Percentiles rank a stretch among this genome's conserved stretches.
Conservation (phyloP, 2,888 invertebrate species). For the Pasiphila rectangulata region DNA sequence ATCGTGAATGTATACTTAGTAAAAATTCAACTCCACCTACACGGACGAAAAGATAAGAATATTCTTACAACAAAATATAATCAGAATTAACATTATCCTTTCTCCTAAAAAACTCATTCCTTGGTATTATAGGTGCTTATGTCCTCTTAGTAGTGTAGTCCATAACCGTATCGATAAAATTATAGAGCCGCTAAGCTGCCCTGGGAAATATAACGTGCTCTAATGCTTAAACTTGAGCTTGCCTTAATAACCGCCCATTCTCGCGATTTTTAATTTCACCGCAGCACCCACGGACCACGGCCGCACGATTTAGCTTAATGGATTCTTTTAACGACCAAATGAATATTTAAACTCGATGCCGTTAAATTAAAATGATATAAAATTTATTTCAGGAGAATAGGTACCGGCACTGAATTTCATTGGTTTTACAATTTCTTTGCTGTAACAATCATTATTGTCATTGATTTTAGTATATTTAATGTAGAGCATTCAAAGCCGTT, state of each 20-base stretch:
- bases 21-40: slow-evolving; percentile 1
- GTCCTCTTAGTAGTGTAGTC: slow-evolving; percentile 14
- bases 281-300: slow-evolving; percentile 35
- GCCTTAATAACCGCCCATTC: slow-evolving; percentile 36
- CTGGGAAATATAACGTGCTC: slow-evolving; percentile 27
- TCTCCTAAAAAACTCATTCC: slow-evolving; percentile 13
- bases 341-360: slow-evolving; percentile 64
- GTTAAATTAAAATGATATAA: slow-evolving; percentile 63
- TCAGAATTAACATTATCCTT: neutral
- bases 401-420: slow-evolving; percentile 39
- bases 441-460: slow-evolving; percentile 38
- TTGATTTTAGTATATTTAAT: slow-evolving; percentile 39
- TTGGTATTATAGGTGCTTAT: slow-evolving; percentile 14
- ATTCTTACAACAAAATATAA: slow-evolving; percentile 2
- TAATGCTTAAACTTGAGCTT: slow-evolving; percentile 29
- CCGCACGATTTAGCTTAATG: slow-evolving; percentile 59
- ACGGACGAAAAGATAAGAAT: neutral
- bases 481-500: slow-evolving; percentile 27
- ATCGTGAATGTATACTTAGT: slow-evolving; percentile 11
- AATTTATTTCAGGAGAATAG: slow-evolving; percentile 53
- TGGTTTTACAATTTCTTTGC: slow-evolving; percentile 41
- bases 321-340: slow-evolving; percentile 64
- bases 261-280: slow-evolving; percentile 54
- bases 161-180: slow-evolving; percentile 29
- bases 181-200: slow-evolving; percentile 25